phyloP scores from a whole-genome alignment of 2,888 invertebrate genomes.

The Prosapia bicincta region DNA sequence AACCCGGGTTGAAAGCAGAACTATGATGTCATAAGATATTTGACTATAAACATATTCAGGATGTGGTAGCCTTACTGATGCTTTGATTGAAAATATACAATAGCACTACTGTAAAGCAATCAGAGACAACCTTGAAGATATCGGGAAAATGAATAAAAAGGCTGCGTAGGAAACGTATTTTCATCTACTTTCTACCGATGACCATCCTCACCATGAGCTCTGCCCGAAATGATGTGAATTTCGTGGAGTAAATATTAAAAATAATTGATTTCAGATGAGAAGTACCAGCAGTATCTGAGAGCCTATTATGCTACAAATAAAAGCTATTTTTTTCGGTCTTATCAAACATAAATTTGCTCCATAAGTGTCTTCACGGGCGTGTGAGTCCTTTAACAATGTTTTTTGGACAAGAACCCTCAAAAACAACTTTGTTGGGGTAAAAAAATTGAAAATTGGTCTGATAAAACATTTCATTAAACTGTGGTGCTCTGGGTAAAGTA shows the following conservation, averaged over 20 bases:
- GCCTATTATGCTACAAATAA: not conserved
- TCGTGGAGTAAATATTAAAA: not conserved
- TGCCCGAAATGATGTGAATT: not conserved
- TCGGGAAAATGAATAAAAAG: no score
- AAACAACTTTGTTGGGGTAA: no score
- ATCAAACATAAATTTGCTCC: not conserved
- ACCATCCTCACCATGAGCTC: not conserved
- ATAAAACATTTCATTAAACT: no score
- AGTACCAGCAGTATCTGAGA: no score
- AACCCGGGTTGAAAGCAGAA: not conserved
- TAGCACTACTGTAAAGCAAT: no score
- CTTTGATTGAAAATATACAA: no score
- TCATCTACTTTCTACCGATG: not conserved
- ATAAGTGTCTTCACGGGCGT: slow-evolving; percentile 3
- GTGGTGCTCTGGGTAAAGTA: slow-evolving; percentile 3
- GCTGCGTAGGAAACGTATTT: not conserved
- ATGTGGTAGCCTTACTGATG: not conserved
- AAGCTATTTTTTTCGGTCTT: not conserved
- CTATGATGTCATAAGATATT: not conserved
- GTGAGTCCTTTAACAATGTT: not conserved
- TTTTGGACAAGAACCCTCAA: no score
- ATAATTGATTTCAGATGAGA: not conserved
- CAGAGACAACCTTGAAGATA: no score
- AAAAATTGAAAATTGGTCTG: slow-evolving; percentile 3
- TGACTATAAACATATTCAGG: not conserved